Evolutionary conservation across 2,888 invertebrate genomes (phyloP).

Genomic region (Cryptocephalus moraei): DNA sequence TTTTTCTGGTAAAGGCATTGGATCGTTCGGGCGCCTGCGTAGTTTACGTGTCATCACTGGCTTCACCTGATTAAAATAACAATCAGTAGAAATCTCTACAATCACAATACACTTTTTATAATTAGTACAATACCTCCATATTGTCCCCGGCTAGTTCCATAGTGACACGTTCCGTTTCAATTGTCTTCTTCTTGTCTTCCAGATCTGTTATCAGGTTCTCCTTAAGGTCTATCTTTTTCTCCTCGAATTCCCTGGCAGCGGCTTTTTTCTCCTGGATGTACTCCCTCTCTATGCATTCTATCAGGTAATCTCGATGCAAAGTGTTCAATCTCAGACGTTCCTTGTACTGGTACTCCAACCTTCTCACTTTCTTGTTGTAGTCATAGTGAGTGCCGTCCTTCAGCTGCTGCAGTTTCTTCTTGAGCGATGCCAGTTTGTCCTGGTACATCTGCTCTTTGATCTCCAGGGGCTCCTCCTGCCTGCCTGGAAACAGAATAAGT

Average conservation of each 20-base stretch:
- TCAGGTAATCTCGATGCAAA: slow-evolving; percentile 67
- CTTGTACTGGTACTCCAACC: slow-evolving; percentile 70
- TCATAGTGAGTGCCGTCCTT: slow-evolving; percentile 69
- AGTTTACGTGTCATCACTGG: slow-evolving; percentile 92
- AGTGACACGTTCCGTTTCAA: slow-evolving; percentile 76
- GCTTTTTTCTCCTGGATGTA: slow-evolving; percentile 81
- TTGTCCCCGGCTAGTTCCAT: slow-evolving; percentile 70
- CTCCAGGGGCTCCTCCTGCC: slow-evolving; percentile 70
- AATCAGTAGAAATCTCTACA: not conserved
- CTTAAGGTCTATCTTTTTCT: slow-evolving; percentile 83
- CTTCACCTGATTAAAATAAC: slow-evolving; percentile 47
- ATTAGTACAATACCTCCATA: slow-evolving; percentile 17
- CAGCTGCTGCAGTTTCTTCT: slow-evolving; percentile 81
- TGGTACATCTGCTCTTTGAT: slow-evolving; percentile 86
- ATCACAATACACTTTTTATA: not conserved
- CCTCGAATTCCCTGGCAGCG: slow-evolving; percentile 87
- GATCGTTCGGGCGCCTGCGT: slow-evolving; percentile 86
- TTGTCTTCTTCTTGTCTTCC: slow-evolving; percentile 82
- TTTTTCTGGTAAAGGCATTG: slow-evolving; percentile 80
- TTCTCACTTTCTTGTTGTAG: slow-evolving; percentile 69
- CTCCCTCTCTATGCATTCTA: slow-evolving; percentile 80
- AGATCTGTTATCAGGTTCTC: slow-evolving; percentile 84
- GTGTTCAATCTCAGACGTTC: slow-evolving; percentile 71
- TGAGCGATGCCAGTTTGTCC: slow-evolving; percentile 79
- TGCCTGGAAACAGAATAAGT: slow-evolving; percentile 22